A percentile compares a stretch with the other conserved stretches of the same genome.
These are phyloP conservation scores for Sinocyclocheilus maitianheensis DNA, from an alignment of 2,113 vertebrate genomes.

Conservation along the genomic window DNA sequence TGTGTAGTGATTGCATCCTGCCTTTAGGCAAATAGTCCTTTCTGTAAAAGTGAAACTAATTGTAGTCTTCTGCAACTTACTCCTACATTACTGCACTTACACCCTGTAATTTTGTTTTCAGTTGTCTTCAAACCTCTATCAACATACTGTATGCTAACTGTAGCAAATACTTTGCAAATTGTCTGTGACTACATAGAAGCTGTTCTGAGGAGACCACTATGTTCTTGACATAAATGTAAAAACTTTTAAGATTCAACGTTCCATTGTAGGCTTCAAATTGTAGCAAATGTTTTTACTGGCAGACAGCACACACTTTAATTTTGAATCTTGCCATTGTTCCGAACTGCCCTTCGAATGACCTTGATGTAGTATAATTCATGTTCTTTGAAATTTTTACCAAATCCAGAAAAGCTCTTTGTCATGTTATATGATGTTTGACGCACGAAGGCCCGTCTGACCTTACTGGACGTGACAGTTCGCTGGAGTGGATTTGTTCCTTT, in stretches of 20 bases:
- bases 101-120: conserved; percentile 78
- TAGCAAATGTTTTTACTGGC: background rate
- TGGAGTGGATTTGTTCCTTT: background rate
- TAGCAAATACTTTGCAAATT: conserved; percentile 76
- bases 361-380: background rate
- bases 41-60: conserved; percentile 77
- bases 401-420: background rate
- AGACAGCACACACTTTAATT: background rate
- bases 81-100: conserved; percentile 77
- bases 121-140: conserved; percentile 73
- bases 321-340: background rate
- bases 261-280: background rate
- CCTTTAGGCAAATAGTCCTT: conserved; percentile 68
- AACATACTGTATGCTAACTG: conserved; percentile 79
- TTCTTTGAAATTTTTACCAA: background rate
- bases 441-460: background rate
- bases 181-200: conserved; percentile 69
- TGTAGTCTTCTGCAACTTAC: conserved; percentile 76
- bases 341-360: background rate
- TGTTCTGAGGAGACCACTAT: conserved; percentile 64
- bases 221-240: conserved; percentile 62
- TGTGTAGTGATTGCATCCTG: conserved; percentile 72
- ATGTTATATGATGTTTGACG: background rate
- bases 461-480: background rate
- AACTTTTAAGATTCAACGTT: background rate